Evolutionary conservation across 2,888 invertebrate genomes (phyloP), one percentile per base, ranked within the genome.

Genomic region (Ectropis crepuscularia): DNA sequence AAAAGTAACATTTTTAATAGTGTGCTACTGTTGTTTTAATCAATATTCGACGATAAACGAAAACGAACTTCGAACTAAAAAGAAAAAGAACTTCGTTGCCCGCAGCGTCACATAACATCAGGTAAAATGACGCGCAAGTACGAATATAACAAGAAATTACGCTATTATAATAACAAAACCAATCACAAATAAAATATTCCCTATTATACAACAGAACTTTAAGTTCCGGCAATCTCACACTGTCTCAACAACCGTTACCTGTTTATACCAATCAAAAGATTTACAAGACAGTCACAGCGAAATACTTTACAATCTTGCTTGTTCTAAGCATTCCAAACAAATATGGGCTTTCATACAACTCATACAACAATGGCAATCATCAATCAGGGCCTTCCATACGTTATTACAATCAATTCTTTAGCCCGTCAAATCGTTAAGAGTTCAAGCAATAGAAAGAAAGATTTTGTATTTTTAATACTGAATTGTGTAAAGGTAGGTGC

Each of bases 321-420:
- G 53, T 63, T 57, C 47, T 51, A 53, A 62, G 38, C 61, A 55
- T 53, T 60, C 53, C 60, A 61, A 57, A 57, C 57, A 57, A 57
- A 65, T 47, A 57, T 5, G 45, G 42, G 28, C 59, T 63, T 36
- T 28, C 37, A 37, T 45, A 53, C 12, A 67, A 65, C 64, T 28
- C 37, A 37, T 45, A 53, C 12, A 67, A 65, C 64, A 70, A 70
- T 70, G 59, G 50, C 12, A 58, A 57, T 61, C 70, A 65, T 68
- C 65, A 67, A 70, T 67, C 65, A 67, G 63, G 57, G 54, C 53
- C 49, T 57, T 45, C 58, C 41, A 45, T 53, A 46, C 57, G 47
- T 54, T 60, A 63, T 59, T 63, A 68, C 69, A 67, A 71, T 71
- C 64, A 65, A 66, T 68, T 68, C 62, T 65, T 69, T 66, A 61